Evolutionary conservation across 2,888 invertebrate species (phyloP).

Genomic region (Scaptomyza caliginosa): DNA sequence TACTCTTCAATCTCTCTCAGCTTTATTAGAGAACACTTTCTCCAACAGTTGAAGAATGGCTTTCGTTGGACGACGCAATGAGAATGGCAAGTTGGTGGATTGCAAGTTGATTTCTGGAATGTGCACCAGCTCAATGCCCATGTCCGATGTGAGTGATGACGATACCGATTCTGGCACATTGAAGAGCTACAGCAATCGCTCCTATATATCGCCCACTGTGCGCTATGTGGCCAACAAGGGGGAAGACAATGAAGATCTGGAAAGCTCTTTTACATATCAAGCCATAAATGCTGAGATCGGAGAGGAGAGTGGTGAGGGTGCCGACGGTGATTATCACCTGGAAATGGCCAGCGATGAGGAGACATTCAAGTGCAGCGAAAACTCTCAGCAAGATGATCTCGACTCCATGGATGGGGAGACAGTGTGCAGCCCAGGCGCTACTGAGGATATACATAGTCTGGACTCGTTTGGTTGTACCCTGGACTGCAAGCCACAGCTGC

Average conservation of each 20-base stretch:
- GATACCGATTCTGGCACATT: slow-evolving; percentile 36
- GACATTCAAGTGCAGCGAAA: background rate
- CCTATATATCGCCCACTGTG: slow-evolving; percentile 56
- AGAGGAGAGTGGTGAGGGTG: background rate
- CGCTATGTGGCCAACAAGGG: slow-evolving; percentile 39
- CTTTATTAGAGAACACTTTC: slow-evolving; percentile 12
- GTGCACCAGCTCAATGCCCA: background rate
- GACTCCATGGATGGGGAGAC: slow-evolving; percentile 27
- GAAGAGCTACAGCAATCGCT: slow-evolving; percentile 49
- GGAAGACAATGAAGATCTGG: slow-evolving; percentile 10
- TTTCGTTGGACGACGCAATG: slow-evolving; percentile 53
- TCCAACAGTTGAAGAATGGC: slow-evolving; percentile 37
- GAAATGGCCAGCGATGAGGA: slow-evolving; percentile 20
- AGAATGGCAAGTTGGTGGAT: slow-evolving; percentile 54
- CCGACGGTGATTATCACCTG: background rate
- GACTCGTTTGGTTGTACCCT: slow-evolving; percentile 18
- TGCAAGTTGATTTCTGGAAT: slow-evolving; percentile 37
- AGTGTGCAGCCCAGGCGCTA: slow-evolving; percentile 4
- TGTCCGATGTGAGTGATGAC: slow-evolving; percentile 54
- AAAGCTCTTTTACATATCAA: background rate
- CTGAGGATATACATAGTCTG: slow-evolving; percentile 24
- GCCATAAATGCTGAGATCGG: background rate
- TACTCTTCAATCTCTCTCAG: slow-evolving; percentile 1
- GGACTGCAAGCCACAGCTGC: background rate
- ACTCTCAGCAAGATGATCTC: slow-evolving; percentile 10